Conservation (phyloP, 2,797 vertebrate genomes). For the Poliocrania exsul region DNA sequence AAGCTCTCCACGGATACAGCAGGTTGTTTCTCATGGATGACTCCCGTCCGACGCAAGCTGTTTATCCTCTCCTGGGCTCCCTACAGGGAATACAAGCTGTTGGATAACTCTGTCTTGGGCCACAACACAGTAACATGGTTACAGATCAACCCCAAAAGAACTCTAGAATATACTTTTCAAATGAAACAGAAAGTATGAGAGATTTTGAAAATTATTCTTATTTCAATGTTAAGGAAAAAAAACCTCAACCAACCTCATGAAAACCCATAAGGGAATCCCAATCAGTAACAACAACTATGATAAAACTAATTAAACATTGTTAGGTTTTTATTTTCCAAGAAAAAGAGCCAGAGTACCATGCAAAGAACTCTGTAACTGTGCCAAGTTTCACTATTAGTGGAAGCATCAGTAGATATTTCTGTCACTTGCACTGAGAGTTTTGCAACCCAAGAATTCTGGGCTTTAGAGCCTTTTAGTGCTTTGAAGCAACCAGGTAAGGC, state of each 20-base stretch:
- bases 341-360: neutral
- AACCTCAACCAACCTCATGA: accelerated
- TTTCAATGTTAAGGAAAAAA: neutral
- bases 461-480: neutral
- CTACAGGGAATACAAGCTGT: constrained; percentile 67
- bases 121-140: neutral
- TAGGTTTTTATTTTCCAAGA: neutral
- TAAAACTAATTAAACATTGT: neutral
- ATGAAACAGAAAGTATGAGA: neutral
- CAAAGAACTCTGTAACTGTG: neutral
- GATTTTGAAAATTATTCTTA: neutral
- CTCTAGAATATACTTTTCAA: neutral
- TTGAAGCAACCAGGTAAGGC: neutral
- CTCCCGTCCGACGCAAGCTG: constrained; percentile 85
- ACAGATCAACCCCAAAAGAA: neutral
- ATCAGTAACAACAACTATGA: neutral
- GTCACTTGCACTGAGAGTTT: neutral
- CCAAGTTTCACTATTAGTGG: neutral
- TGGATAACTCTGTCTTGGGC: neutral
- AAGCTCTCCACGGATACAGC: constrained; percentile 94
- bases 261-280: neutral
- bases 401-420: neutral
- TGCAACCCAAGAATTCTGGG: neutral
- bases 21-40: constrained; percentile 93
- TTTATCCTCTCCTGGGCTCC: constrained; percentile 96